phyloP scores from a whole-genome alignment of 2,888 invertebrate species.

The Choreutis nemorana region DNA sequence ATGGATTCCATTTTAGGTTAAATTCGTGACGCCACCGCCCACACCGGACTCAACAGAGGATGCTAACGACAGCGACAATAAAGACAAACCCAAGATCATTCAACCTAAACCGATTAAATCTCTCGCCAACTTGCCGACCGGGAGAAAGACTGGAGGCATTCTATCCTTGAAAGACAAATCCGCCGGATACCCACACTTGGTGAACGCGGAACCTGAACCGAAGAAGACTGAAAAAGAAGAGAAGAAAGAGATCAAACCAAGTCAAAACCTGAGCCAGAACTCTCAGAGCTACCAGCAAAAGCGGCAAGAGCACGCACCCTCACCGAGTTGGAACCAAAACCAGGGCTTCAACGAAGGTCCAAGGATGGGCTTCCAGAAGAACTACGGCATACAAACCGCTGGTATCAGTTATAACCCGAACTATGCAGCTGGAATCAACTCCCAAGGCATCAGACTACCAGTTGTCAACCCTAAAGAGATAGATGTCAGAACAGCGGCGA shows the following conservation, averaged over 20 bases:
- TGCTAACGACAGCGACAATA: constrained; percentile 20
- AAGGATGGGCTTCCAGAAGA: constrained; percentile 36
- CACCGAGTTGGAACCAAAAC: constrained; percentile 23
- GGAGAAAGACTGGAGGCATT: constrained; percentile 57
- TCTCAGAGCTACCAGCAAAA: constrained; percentile 27
- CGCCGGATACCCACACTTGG: constrained; percentile 57
- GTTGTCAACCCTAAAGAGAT: constrained; percentile 63
- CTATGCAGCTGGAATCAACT: constrained; percentile 21
- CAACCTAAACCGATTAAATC: constrained; percentile 38
- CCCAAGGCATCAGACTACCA: constrained; percentile 41
- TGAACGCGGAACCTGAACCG: constrained; percentile 44
- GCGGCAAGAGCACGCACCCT: constrained; percentile 20
- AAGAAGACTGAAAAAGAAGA: constrained; percentile 36
- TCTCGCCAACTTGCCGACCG: constrained; percentile 44
- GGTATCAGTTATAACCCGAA: constrained; percentile 35
- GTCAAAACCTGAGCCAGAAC: constrained; percentile 24
- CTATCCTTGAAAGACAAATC: constrained; percentile 62
- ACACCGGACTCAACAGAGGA: constrained; percentile 41
- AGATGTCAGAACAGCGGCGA: constrained; percentile 52
- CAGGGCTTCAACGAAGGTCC: constrained; percentile 23
- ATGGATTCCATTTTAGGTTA: constrained; percentile 41
- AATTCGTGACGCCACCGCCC: constrained; percentile 62
- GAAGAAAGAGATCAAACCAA: constrained; percentile 34
- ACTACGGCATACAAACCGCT: constrained; percentile 37
- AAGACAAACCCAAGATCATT: constrained; percentile 40